These are phyloP conservation scores for Sternarchorhynchus goeldii DNA, from an alignment of 2,797 vertebrate species.

Conservation along the genomic window DNA sequence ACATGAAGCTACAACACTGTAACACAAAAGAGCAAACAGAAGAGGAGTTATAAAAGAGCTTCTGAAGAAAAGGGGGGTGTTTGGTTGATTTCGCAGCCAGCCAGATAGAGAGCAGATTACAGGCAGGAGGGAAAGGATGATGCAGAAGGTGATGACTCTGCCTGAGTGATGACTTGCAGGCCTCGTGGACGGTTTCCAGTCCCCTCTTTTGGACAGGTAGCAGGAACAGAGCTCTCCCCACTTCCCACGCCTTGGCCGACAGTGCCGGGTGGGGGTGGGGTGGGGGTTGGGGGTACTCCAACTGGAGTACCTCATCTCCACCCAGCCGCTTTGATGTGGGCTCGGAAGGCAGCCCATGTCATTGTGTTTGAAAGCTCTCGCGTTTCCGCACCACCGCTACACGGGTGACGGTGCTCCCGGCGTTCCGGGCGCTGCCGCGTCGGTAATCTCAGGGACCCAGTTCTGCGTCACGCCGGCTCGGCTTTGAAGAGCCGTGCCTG, in stretches of 20 bases:
- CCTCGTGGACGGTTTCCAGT: constrained; percentile 30
- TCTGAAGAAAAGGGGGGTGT: not conserved
- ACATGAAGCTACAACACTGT: not conserved
- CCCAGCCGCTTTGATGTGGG: constrained; percentile 53
- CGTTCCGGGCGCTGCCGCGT: constrained; percentile 48
- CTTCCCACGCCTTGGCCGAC: constrained; percentile 21
- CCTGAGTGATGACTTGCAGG: constrained; percentile 3
- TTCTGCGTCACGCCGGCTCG: constrained; percentile 31
- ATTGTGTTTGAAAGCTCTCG: constrained; percentile 50
- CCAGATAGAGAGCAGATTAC: not conserved
- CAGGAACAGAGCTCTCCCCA: constrained; percentile 41
- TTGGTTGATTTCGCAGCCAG: constrained; percentile 26
- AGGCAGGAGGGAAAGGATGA: constrained; percentile 10
- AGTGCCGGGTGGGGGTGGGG: not conserved
- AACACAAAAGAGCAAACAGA: constrained; percentile 12
- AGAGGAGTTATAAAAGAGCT: not conserved
- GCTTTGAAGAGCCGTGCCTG: constrained; percentile 39
- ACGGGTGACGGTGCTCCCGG: constrained; percentile 44
- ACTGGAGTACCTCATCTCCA: constrained; percentile 52
- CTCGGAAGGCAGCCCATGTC: constrained; percentile 47
- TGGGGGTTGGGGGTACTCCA: constrained; percentile 6
- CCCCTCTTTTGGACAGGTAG: constrained; percentile 44
- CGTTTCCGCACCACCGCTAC: constrained; percentile 47
- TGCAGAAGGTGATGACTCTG: constrained; percentile 17
- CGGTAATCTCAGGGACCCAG: constrained; percentile 51